Evolutionary conservation across 1,140 invertebrate species (phyloP).

Genomic region (Lasioglossum albipes): DNA sequence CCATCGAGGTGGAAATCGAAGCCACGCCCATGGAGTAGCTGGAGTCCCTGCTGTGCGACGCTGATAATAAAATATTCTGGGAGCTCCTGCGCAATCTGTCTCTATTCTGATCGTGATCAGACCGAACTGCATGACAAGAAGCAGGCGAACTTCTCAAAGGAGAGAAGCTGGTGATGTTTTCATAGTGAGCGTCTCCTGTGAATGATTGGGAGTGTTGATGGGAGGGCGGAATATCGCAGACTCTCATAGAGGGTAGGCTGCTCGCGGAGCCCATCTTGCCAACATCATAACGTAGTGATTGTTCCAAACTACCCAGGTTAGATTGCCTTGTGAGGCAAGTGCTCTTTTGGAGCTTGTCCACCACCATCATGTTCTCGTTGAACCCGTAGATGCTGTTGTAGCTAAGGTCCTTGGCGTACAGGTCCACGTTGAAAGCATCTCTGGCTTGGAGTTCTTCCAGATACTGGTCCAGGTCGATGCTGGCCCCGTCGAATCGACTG

Average conservation of each 20-base stretch:
- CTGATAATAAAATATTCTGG: slow-evolving; percentile 14
- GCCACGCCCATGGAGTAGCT: slow-evolving; percentile 63
- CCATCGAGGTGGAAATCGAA: slow-evolving; percentile 53
- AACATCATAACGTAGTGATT: slow-evolving; percentile 64
- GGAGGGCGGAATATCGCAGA: slow-evolving; percentile 70
- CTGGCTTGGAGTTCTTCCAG: slow-evolving; percentile 83
- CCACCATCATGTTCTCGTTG: slow-evolving; percentile 71
- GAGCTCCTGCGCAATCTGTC: slow-evolving; percentile 52
- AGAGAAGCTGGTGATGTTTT: slow-evolving; percentile 73
- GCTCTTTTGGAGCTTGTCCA: slow-evolving; percentile 71
- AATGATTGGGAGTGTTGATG: slow-evolving; percentile 77
- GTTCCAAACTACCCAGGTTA: slow-evolving; percentile 62
- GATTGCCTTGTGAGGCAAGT: slow-evolving; percentile 49
- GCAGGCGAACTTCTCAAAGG: slow-evolving; percentile 63
- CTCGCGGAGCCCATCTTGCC: slow-evolving; percentile 75
- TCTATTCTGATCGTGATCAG: slow-evolving; percentile 45
- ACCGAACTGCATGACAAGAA: neutral
- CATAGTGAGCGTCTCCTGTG: slow-evolving; percentile 76
- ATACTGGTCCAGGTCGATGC: slow-evolving; percentile 84
- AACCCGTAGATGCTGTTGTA: slow-evolving; percentile 75
- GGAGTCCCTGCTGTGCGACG: slow-evolving; percentile 68
- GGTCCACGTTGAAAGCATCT: slow-evolving; percentile 76
- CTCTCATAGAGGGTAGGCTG: slow-evolving; percentile 76
- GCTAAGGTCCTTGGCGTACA: slow-evolving; percentile 73
- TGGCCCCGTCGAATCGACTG: slow-evolving; percentile 82